Evolutionary conservation across 2,797 vertebrate genomes (phyloP).

Genomic region (Huso huso): DNA sequence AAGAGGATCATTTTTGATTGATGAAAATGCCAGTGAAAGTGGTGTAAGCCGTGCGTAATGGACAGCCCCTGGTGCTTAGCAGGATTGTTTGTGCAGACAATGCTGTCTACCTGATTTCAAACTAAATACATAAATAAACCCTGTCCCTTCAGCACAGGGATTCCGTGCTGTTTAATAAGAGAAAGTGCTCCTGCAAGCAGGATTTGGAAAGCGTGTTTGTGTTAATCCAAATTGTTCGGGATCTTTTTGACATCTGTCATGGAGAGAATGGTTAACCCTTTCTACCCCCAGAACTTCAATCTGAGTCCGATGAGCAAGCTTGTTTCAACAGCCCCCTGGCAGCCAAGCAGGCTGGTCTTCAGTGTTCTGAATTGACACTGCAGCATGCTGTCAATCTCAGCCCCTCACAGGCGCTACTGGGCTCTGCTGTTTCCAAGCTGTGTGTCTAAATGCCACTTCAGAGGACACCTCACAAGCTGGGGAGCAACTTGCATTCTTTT

Average conservation of each 20-base stretch:
- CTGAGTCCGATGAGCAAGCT: background rate
- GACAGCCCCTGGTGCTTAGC: slow-evolving; percentile 1
- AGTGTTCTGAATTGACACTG: too few relatives aligned
- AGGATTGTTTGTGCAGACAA: slow-evolving; percentile 63
- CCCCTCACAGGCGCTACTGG: too few relatives aligned
- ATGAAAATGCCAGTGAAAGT: slow-evolving; percentile 42
- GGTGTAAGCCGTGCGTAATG: background rate
- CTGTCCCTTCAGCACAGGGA: slow-evolving; percentile 47
- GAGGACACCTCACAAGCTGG: too few relatives aligned
- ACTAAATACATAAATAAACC: background rate
- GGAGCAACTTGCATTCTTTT: too few relatives aligned
- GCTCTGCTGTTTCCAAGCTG: too few relatives aligned
- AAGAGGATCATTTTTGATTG: slow-evolving; percentile 53
- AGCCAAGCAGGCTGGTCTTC: too few relatives aligned
- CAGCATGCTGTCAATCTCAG: too few relatives aligned
- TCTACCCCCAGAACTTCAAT: background rate
- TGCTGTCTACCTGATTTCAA: slow-evolving; percentile 69
- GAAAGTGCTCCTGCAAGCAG: slow-evolving; percentile 72
- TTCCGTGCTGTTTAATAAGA: slow-evolving; percentile 68
- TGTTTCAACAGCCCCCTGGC: too few relatives aligned
- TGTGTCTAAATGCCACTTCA: too few relatives aligned
- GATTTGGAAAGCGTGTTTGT: slow-evolving; percentile 73
- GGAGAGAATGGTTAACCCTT: slow-evolving; percentile 40
- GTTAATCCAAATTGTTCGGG: slow-evolving; percentile 68
- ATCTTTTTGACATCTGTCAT: slow-evolving; percentile 69